Evolutionary conservation across 2,888 invertebrate species (phyloP), one percentile per base, ranked within the genome.

Genomic region (Eretmocerus hayati): DNA sequence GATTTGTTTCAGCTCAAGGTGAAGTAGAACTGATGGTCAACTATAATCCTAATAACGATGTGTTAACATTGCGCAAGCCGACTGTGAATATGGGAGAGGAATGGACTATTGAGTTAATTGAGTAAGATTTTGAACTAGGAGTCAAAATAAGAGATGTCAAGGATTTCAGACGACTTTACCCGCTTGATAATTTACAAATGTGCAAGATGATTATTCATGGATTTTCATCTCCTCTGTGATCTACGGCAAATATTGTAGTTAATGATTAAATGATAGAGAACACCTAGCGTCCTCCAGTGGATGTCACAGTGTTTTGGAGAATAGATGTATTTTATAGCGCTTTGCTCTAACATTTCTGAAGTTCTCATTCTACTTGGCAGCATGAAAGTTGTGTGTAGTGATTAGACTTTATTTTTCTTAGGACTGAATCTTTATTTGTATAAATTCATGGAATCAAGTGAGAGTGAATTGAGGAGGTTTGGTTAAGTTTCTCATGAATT

Each of bases 51-150:
- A 81, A 83, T 15, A 79, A 80, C 42, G 79, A 81, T 42, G 80
- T 84, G 1, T 72, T 93, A 13, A 83, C 84, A 0, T 78, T 96
- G 15, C 80, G 94, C 56, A 94, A 93, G 62, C 95, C 95, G 0
- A 87, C 77, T 21, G 84, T 92, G 42, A 85, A 81, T 63, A 84
- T 95, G 77, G 81, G 81, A 22, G 79, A 84, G 54, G 82, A 86
- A 58, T 95, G 89, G 84, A 79, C 77, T 47, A 84, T 91, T 53
- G 74, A 73, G 30, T 77, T 84, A 39, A 21, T 54, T 23, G 42
- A 22, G 16, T 50, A 40, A 49, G 20, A 26, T 4, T n/a, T n/a
- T 23, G 46, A 32, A 30, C 16, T 46, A 6, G 41, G 33, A 40
- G n/a, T 23, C 15, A 32, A 26, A 33, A n/a, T 13, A 13, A n/a